Evolutionary conservation across 2,113 vertebrate species (phyloP).

Genomic region (Zosterops lateralis): DNA sequence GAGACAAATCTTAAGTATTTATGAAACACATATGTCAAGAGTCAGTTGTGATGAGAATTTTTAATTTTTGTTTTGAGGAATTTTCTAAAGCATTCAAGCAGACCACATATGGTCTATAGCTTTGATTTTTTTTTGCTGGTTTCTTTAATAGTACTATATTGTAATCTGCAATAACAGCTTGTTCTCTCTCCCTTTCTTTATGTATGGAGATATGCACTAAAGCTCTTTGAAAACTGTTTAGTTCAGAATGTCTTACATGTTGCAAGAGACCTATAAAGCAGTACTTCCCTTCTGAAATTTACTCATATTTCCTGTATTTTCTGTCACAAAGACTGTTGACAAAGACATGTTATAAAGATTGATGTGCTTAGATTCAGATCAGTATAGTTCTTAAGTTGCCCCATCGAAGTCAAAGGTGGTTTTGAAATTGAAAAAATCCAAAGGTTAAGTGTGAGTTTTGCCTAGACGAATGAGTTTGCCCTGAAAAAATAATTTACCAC

Average conservation of each 20-base stretch:
- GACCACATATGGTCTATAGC: background rate
- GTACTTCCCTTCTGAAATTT: background rate
- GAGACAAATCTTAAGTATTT: slow-evolving; percentile 33
- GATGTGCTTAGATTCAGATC: background rate
- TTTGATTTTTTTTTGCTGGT: background rate
- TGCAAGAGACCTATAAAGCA: background rate
- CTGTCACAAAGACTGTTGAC: background rate
- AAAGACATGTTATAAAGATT: background rate
- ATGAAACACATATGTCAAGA: slow-evolving; percentile 45
- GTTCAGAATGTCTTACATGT: background rate
- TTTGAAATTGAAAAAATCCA: background rate
- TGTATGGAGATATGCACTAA: background rate
- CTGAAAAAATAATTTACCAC: background rate
- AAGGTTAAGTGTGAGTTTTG: fast-evolving
- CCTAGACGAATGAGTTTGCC: background rate
- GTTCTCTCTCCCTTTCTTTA: background rate
- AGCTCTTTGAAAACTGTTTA: background rate
- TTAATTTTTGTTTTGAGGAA: slow-evolving; percentile 39
- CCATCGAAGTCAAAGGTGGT: background rate
- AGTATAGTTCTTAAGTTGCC: background rate
- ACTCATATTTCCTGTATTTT: background rate
- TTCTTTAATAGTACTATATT: background rate
- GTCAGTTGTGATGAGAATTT: slow-evolving; percentile 59
- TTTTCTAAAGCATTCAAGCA: background rate
- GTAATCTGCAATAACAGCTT: background rate